Evolutionary conservation across 2,797 vertebrate genomes (phyloP).

Genomic region (Gymnothorax javanicus): DNA sequence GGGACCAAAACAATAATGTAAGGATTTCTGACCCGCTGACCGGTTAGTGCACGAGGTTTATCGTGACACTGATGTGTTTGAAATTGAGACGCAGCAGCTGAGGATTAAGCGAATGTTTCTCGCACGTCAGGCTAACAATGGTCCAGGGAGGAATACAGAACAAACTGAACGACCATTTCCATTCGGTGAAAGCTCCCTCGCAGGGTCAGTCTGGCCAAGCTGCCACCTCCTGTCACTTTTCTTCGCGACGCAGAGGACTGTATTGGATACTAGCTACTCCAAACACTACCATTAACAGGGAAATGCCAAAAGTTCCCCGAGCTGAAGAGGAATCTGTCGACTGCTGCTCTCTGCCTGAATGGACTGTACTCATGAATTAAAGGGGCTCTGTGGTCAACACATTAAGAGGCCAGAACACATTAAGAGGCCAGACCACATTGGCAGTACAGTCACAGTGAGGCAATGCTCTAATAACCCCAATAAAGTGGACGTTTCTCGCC

Average conservation of each 20-base stretch:
- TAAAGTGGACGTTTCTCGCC: conserved; percentile 25
- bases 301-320: conserved; percentile 1
- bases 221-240: neutral
- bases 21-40: neutral
- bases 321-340: neutral
- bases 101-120: neutral
- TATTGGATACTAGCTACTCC: neutral
- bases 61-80: neutral
- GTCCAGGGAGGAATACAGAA: neutral
- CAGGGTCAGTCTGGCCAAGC: neutral
- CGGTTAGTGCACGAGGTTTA: too few relatives aligned
- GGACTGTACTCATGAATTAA: neutral
- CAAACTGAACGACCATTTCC: neutral
- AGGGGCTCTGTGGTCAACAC: neutral
- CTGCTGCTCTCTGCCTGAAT: conserved; percentile 31
- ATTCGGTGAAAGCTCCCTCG: neutral
- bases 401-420: conserved; percentile 18
- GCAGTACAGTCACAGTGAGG: conserved; percentile 24
- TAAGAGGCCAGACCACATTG: conserved; percentile 18
- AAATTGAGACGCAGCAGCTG: neutral
- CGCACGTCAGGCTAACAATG: conserved; percentile 17
- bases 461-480: conserved; percentile 19
- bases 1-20: neutral
- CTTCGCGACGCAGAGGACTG: neutral
- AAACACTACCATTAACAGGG: neutral